These are phyloP conservation scores for Drosophila trapezifrons DNA, from an alignment of 1,140 invertebrate genomes.

Conservation along the genomic window DNA sequence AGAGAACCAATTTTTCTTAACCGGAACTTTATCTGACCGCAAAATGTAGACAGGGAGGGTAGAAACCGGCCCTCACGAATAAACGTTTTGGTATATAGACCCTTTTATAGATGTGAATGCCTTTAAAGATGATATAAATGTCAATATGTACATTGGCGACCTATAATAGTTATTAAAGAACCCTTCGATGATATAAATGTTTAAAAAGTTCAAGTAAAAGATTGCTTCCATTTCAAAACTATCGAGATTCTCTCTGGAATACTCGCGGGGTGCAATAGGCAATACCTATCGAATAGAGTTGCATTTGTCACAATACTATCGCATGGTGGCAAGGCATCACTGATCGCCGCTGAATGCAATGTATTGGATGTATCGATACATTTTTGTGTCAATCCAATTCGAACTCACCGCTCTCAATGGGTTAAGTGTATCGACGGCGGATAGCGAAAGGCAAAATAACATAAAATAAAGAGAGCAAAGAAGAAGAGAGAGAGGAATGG, in stretches of 20 bases:
- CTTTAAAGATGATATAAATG: too few species aligned
- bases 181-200: too few species aligned
- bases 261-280: too few species aligned
- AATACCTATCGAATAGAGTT: not conserved
- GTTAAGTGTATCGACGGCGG: conserved; percentile 2
- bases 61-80: too few species aligned
- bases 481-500: conserved; percentile 24
- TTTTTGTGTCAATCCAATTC: not conserved
- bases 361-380: conserved; percentile 1
- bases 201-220: too few species aligned
- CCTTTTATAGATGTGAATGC: too few species aligned
- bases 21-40: too few species aligned
- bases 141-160: too few species aligned
- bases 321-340: not conserved
- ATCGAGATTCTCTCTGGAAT: not conserved
- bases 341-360: not conserved
- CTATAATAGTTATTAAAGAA: too few species aligned
- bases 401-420: not conserved
- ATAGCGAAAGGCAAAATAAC: conserved; percentile 7
- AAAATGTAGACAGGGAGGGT: too few species aligned
- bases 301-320: not conserved
- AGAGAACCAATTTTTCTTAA: too few species aligned
- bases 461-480: conserved; percentile 10
- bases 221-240: not conserved
- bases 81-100: too few species aligned